These are phyloP conservation scores for Carcharodon carcharias DNA, from an alignment of 2,797 vertebrate genomes.

Conservation along the genomic window DNA sequence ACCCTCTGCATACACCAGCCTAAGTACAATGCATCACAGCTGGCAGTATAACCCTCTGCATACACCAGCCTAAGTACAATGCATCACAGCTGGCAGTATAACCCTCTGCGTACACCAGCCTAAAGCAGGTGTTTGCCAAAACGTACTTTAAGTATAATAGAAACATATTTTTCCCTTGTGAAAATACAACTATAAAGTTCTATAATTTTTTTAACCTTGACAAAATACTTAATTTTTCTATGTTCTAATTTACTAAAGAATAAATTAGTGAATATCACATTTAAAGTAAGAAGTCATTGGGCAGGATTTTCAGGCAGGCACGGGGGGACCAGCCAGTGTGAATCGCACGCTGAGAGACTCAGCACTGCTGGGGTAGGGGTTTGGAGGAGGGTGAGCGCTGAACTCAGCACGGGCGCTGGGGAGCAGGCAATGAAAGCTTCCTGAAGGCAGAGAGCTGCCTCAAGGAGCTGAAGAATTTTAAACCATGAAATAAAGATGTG, in stretches of 20 bases:
- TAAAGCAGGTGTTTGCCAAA: neutral
- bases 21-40: neutral
- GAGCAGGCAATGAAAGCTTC: too few species aligned
- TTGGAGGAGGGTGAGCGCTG: too few species aligned
- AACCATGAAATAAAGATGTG: too few species aligned
- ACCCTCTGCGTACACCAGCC: neutral
- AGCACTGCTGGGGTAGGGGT: too few species aligned
- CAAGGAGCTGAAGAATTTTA: too few species aligned
- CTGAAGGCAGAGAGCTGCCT: too few species aligned
- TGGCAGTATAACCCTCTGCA: neutral
- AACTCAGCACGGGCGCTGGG: too few species aligned
- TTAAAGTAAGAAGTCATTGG: neutral
- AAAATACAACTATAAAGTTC: neutral
- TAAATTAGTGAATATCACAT: neutral
- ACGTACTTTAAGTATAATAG: neutral
- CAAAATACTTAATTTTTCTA: neutral
- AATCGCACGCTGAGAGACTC: too few species aligned
- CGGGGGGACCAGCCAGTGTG: too few species aligned
- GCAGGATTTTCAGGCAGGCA: too few species aligned
- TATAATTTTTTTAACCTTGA: neutral
- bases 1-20: neutral
- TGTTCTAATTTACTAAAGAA: neutral
- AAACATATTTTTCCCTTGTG: neutral
- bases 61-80: too few species aligned
- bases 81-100: neutral